Conservation (phyloP, 2,888 invertebrate species). For the Incurvaria masculella region DNA sequence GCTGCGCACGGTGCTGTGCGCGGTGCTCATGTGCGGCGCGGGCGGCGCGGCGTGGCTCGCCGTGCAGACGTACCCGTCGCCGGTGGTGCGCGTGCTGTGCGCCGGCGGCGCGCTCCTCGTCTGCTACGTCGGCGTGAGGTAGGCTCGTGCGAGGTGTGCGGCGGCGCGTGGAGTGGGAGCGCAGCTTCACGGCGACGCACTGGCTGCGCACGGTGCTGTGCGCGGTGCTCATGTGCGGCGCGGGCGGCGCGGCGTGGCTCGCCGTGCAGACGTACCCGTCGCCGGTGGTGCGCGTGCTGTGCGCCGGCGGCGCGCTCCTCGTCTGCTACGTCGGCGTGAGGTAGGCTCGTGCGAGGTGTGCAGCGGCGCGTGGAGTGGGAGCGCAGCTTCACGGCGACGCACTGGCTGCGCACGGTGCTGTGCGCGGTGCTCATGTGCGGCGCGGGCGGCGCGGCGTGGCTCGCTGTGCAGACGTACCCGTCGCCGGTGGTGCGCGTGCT, state of each 20-base stretch:
- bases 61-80: conserved; percentile 73
- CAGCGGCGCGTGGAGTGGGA: conserved; percentile 80
- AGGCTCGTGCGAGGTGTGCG: conserved; percentile 72
- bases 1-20: conserved; percentile 76
- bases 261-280: conserved; percentile 74
- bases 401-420: conserved; percentile 81
- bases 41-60: conserved; percentile 77
- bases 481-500: conserved; percentile 76
- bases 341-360: conserved; percentile 75
- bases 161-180: conserved; percentile 77
- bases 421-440: conserved; percentile 77
- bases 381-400: conserved; percentile 75
- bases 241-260: conserved; percentile 76
- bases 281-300: conserved; percentile 73
- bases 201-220: conserved; percentile 81
- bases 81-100: conserved; percentile 74
- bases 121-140: conserved; percentile 83
- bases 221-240: conserved; percentile 74
- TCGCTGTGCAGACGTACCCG: conserved; percentile 72
- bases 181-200: conserved; percentile 77
- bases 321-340: conserved; percentile 82
- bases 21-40: conserved; percentile 74
- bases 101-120: conserved; percentile 79
- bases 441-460: conserved; percentile 75
- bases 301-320: conserved; percentile 77